Base-by-base conservation (phyloP, 64 coral and sea anemone genomes). In the Astreopora myriophthalma region DNA sequence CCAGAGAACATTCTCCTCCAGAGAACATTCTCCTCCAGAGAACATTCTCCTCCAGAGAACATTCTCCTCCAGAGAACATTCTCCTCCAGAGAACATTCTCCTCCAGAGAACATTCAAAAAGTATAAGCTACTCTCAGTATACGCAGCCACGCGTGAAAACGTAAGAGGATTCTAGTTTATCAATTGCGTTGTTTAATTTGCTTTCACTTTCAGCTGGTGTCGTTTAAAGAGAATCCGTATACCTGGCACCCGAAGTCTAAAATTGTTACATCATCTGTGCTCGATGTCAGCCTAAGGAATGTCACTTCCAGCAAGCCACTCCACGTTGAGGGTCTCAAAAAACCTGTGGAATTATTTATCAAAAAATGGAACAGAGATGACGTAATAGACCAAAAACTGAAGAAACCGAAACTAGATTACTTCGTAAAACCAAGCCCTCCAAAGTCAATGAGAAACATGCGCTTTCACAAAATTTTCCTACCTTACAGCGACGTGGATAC, bases 261-360 rank as follows among this genome's bases (percentile, higher is more conserved):
- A n/a, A n/a, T 37, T 55, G 46, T 92, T 61, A 92, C 30, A 65
- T 92, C 90, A 26, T 92, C 79, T 71, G 90, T 84, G 30, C 46
- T 92, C 6, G 90, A 92, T 19, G 84, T 92, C 5, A 86, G 58
- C 16, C 39, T 92, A 19, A 85, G 86, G 23, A 86, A 85, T 44
- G 80, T 66, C 48, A 73, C 51, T 5, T 83, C 79, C 14, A 80
- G 90, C 2, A 75, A 76, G 62, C 23, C 82, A 13, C 35, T 92
- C 12, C 49, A 75, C 11, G 80, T 92, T 14, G 34, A 77, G 0
- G 35, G 84, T 38, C 90, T 92, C 23, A 66, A 16, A n/a, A 76
- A 85, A n/a, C 90, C 90, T n/a, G 80, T 92, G 14, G 80, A 84
- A 23, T 85, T 92, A 46, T 92, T 74, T 13, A 40, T 92, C 17